Evolutionary conservation across 2,797 vertebrate genomes (phyloP).

Genomic region (Delichon dasypus): DNA sequence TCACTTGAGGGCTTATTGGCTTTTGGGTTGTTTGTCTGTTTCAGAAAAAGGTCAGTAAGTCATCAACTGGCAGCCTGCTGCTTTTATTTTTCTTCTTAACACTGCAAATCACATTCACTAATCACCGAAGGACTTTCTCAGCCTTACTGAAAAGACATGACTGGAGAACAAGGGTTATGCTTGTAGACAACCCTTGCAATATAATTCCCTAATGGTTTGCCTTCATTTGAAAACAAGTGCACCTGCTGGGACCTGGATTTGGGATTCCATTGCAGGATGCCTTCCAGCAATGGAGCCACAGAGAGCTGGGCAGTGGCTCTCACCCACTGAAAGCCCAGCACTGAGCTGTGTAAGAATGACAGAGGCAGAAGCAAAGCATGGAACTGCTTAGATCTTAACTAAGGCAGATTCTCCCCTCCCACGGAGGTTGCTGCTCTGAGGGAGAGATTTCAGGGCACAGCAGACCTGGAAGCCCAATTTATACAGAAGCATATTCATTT

Average conservation of each 20-base stretch:
- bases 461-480: neutral
- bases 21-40: neutral
- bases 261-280: neutral
- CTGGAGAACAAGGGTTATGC: neutral
- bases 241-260: neutral
- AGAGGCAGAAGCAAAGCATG: neutral
- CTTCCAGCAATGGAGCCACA: neutral
- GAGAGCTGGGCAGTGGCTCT: neutral
- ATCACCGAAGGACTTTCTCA: neutral
- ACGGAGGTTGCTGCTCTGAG: neutral
- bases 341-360: neutral
- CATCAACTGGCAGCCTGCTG: neutral
- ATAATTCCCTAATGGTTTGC: neutral
- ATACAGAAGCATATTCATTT: neutral
- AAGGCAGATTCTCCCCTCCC: neutral
- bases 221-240: neutral
- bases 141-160: neutral
- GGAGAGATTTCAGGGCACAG: neutral
- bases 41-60: neutral
- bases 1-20: neutral
- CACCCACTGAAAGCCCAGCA: neutral
- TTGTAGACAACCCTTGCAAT: neutral
- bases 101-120: neutral
- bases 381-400: neutral
- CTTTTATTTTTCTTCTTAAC: neutral